These are phyloP conservation scores for Rhinichthys osculus DNA, from an alignment of 2,797 vertebrate species.

Conservation along the genomic window DNA sequence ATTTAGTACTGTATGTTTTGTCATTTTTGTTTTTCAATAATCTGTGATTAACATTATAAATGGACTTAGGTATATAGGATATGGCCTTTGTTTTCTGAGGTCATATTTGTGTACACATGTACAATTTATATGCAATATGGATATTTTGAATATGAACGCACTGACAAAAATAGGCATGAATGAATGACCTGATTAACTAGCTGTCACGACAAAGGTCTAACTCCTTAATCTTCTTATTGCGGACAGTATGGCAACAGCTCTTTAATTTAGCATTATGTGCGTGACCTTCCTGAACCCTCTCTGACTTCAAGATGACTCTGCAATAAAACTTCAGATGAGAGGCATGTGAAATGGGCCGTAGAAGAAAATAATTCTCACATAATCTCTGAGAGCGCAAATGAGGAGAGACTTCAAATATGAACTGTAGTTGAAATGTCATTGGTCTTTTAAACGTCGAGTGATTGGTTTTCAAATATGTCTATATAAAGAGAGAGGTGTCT, in stretches of 20 bases:
- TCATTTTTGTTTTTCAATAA: neutral
- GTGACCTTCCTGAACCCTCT: conserved; percentile 32
- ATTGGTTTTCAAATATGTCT: conserved; percentile 14
- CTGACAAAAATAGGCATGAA: conserved; percentile 24
- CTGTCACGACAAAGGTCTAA: conserved; percentile 24
- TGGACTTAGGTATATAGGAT: neutral
- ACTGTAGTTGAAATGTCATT: conserved; percentile 9
- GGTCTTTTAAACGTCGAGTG: neutral
- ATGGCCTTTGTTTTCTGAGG: neutral
- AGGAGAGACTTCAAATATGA: conserved; percentile 3
- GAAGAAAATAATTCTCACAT: conserved; percentile 8
- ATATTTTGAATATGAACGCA: conserved; percentile 11
- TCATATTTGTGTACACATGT: neutral
- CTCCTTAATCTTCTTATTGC: conserved; percentile 8
- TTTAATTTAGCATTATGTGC: conserved; percentile 25
- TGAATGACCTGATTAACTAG: conserved; percentile 34
- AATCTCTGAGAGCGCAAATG: neutral
- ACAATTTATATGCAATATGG: neutral
- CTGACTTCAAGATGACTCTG: conserved; percentile 36
- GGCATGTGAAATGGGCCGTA: neutral
- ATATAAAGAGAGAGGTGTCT: neutral
- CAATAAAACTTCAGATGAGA: neutral
- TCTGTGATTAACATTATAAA: neutral
- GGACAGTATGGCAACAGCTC: conserved; percentile 5
- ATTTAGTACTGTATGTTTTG: neutral